Conservation (phyloP, 2,888 invertebrate species). For the Anaspis maculata region DNA sequence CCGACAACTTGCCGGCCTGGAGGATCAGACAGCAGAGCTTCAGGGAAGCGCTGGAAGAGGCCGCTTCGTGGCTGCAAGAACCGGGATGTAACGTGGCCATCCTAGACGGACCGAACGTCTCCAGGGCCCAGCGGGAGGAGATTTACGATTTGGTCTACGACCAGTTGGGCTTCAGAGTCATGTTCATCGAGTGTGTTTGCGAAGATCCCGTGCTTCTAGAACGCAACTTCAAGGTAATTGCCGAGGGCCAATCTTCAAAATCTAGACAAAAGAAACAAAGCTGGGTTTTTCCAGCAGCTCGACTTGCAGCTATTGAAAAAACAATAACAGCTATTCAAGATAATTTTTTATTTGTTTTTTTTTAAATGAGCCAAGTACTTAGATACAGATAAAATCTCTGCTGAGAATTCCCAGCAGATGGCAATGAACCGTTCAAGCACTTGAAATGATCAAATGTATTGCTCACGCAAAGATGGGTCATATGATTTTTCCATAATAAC, state of each 20-base stretch:
- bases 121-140: slow-evolving; percentile 68
- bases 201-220: slow-evolving; percentile 67
- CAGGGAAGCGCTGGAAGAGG: slow-evolving; percentile 76
- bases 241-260: neutral
- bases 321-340: too few relatives aligned
- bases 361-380: too few relatives aligned
- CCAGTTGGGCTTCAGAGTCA: slow-evolving; percentile 71
- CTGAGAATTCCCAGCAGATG: too few relatives aligned
- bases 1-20: slow-evolving; percentile 75
- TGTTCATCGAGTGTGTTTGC: slow-evolving; percentile 89
- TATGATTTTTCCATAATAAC: too few relatives aligned
- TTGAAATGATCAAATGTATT: too few relatives aligned
- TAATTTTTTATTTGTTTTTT: too few relatives aligned
- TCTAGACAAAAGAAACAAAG: too few relatives aligned
- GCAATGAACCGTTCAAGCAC: too few relatives aligned
- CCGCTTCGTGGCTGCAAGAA: slow-evolving; percentile 69
- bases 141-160: slow-evolving; percentile 64
- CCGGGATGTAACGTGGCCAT: slow-evolving; percentile 55
- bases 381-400: too few relatives aligned
- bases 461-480: too few relatives aligned
- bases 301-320: too few relatives aligned
- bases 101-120: slow-evolving; percentile 89
- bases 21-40: slow-evolving; percentile 76
- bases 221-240: slow-evolving; percentile 57
- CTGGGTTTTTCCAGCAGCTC: neutral